Evolutionary conservation across 2,888 invertebrate genomes (phyloP).

Genomic region (Limnephilus rhombicus): DNA sequence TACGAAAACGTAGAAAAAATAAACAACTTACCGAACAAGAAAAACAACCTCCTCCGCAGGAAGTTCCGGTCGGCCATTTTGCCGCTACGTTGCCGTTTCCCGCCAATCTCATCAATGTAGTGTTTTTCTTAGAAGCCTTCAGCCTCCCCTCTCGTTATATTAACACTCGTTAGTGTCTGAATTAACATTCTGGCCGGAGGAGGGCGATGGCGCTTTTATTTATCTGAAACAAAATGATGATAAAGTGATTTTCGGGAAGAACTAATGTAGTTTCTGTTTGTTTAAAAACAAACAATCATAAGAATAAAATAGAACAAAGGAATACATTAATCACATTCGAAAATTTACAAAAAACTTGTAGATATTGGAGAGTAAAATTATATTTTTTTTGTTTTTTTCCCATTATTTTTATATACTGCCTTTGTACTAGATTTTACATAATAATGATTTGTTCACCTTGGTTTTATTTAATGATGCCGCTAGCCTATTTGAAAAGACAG

Average conservation of each 20-base stretch:
- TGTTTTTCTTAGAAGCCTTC: slow-evolving; percentile 29
- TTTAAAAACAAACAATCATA: neutral
- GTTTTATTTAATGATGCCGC: no score
- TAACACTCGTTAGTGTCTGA: slow-evolving; percentile 15
- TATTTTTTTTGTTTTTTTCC: no score
- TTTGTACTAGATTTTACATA: no score
- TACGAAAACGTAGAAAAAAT: neutral
- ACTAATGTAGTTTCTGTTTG: neutral
- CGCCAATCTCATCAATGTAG: slow-evolving; percentile 31
- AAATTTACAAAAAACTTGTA: neutral
- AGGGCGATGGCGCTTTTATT: neutral
- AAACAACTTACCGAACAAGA: slow-evolving; percentile 44
- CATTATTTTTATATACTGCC: no score
- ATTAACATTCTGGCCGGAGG: neutral
- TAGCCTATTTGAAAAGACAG: no score
- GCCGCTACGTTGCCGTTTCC: slow-evolving; percentile 25
- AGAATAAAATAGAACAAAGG: neutral
- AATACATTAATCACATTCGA: neutral
- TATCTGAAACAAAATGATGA: slow-evolving; percentile 39
- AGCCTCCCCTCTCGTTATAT: neutral
- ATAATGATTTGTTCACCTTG: no score
- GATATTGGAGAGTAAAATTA: no score
- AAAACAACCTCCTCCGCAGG: slow-evolving; percentile 41
- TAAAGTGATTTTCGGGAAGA: slow-evolving; percentile 10
- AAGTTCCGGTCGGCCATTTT: slow-evolving; percentile 49